phyloP scores from a whole-genome alignment of 2,797 vertebrate species.

The Chanos chanos region DNA sequence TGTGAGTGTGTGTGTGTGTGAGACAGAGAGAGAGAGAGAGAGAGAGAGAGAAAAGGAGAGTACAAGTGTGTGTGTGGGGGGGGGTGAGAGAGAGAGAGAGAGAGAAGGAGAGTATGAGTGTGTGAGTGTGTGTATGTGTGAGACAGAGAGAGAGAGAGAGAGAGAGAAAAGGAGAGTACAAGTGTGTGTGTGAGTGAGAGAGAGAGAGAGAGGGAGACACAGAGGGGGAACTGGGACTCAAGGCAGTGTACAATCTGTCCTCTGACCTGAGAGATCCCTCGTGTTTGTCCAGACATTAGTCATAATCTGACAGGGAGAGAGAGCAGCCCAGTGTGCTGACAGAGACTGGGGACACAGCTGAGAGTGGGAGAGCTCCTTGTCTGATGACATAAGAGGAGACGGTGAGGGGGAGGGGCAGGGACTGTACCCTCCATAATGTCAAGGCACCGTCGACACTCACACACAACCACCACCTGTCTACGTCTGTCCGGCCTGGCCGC shows the following conservation, averaged over 20 bases:
- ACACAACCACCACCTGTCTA: slow-evolving; percentile 43
- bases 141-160: neutral
- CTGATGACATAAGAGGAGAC: too few species aligned
- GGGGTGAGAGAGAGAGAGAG: neutral
- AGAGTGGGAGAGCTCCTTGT: too few species aligned
- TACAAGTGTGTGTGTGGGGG: too few species aligned
- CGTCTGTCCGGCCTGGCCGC: slow-evolving; percentile 23
- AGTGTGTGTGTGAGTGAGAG: neutral
- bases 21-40: neutral
- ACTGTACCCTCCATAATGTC: too few species aligned
- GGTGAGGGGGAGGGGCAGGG: too few species aligned
- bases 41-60: neutral
- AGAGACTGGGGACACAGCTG: too few species aligned
- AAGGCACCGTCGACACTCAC: too few species aligned
- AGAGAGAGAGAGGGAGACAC: neutral
- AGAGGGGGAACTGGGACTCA: neutral
- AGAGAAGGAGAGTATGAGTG: neutral
- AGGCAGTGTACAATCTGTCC: slow-evolving; percentile 30
- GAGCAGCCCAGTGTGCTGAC: too few species aligned
- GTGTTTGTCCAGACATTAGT: too few species aligned
- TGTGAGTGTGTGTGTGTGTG: neutral
- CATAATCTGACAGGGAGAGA: too few species aligned
- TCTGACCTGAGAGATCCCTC: neutral
- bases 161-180: neutral
- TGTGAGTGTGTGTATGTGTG: neutral